Evolutionary conservation across 2,797 vertebrate species (phyloP), one percentile per base, ranked within the genome.

Genomic region (Odontamblyopus rebecca): DNA sequence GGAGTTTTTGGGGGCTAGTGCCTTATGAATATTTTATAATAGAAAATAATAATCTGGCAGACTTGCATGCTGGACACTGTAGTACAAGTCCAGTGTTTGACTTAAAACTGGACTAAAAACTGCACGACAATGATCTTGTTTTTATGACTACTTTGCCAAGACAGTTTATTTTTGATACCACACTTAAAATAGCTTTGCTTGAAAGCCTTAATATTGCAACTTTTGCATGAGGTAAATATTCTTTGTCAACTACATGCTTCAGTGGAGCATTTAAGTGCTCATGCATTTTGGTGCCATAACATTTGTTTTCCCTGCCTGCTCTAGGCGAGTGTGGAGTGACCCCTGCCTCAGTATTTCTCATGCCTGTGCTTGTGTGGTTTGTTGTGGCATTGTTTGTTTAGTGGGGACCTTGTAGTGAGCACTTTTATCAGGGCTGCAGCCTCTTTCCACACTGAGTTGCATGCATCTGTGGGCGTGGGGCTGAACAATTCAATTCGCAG

Each of bases 21-120:
- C 86, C 89, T 92, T 91, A 89, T 82, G 74, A 77, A 86, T 44
- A 72, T 79, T 48, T 75, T 71, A 73, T 53, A 32, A 72, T 44
- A 48, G 50, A 29, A 61, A 74, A 73, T 26, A 69, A 76, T 76
- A 76, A 71, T 30, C 78, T 75, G 67, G 38, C 76, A 79, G 70
- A 80, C 29, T 61, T 83, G 84, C 76, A 82, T 87, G 82, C 68
- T 61, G 41, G 51, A 50, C 67, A 59, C 59, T 44, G 35, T 70
- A 67, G 62, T 57, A 69, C 59, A 65, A 64, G 16, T 67, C 54
- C 41, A 38, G 29, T 26, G 16, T 56, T 71, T 61, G 6, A 27
- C 44, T 67, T 51, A 23, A 56, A 72, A 77, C 79, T 78, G 86
- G 6, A 27, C 44, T 67, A 48, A 23, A 56, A 72, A 77, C 79